These are phyloP conservation scores for Augochlora pura DNA, from an alignment of 1,140 invertebrate genomes.

Conservation along the genomic window DNA sequence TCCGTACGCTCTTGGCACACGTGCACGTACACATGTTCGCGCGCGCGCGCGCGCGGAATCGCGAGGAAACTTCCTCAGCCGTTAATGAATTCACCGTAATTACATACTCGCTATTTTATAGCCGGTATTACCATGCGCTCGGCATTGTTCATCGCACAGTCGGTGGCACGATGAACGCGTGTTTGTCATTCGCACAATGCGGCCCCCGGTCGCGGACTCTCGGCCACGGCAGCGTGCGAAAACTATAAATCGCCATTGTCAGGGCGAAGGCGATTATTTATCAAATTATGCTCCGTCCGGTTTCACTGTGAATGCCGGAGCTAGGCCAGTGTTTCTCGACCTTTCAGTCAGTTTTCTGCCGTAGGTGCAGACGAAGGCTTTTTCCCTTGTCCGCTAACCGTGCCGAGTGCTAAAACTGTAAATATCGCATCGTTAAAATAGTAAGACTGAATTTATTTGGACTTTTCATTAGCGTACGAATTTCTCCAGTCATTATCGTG, in stretches of 20 bases:
- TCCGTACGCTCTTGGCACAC: background rate
- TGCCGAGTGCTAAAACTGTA: too few relatives aligned
- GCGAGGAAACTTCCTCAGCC: background rate
- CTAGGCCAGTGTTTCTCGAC: too few relatives aligned
- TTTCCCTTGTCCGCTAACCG: too few relatives aligned
- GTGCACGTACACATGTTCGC: too few relatives aligned
- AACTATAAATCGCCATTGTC: constrained; percentile 32
- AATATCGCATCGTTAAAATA: too few relatives aligned
- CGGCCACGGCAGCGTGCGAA: constrained; percentile 5
- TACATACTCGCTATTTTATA: constrained; percentile 31
- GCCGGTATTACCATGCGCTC: constrained; percentile 14
- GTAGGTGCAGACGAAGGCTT: too few relatives aligned
- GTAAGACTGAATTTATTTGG: too few relatives aligned
- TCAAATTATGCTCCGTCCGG: too few relatives aligned
- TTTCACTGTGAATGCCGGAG: too few relatives aligned
- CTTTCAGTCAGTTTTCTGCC: too few relatives aligned
- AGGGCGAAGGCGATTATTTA: constrained; percentile 25
- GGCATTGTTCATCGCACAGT: constrained; percentile 19
- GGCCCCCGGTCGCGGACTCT: background rate
- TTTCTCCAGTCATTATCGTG: too few relatives aligned
- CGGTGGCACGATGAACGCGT: background rate
- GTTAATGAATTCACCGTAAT: constrained; percentile 18
- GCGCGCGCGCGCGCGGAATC: constrained; percentile 11
- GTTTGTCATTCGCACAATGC: constrained; percentile 30
- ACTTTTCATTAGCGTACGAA: too few relatives aligned